These are phyloP conservation scores for Chaenodraco wilsoni DNA, from an alignment of 2,797 vertebrate genomes.

Conservation along the genomic window DNA sequence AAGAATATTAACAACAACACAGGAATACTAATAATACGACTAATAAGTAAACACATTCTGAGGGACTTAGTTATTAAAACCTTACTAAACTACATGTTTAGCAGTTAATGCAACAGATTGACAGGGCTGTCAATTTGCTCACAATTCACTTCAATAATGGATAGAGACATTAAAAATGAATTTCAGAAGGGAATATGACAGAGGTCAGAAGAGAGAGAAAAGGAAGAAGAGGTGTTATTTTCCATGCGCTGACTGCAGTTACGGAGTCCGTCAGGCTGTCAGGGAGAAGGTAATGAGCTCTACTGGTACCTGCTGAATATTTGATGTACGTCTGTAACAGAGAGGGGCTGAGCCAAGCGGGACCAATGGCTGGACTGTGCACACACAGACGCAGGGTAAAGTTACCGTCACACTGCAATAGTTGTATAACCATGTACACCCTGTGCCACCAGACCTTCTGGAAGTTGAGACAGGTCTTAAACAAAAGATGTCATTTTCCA, in stretches of 20 bases:
- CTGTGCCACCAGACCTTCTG: conserved; percentile 15
- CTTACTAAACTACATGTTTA: conserved; percentile 1
- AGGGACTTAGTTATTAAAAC: neutral
- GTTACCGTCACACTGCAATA: conserved; percentile 62
- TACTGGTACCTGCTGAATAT: conserved; percentile 70
- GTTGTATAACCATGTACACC: conserved; percentile 42
- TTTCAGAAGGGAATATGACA: conserved; percentile 20
- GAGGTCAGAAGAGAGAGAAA: conserved; percentile 18
- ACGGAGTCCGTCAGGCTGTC: conserved; percentile 46
- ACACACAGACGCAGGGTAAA: conserved; percentile 38
- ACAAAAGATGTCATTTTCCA: conserved; percentile 21
- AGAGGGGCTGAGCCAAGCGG: conserved; percentile 42
- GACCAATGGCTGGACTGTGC: conserved; percentile 8
- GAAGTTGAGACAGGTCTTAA: conserved; percentile 5
- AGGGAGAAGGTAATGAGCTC: conserved; percentile 60
- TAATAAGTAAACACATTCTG: no score
- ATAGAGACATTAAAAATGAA: conserved; percentile 52
- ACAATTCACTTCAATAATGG: conserved; percentile 39
- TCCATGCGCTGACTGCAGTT: conserved; percentile 49
- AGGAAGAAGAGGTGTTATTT: conserved; percentile 55
- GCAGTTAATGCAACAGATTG: conserved; percentile 19
- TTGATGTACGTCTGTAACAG: conserved; percentile 73
- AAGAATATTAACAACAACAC: no score
- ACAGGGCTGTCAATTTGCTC: conserved; percentile 22
- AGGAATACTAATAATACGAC: no score